Percentiles rank a stretch among this genome's conserved stretches.
phyloP scores from a whole-genome alignment of 1,140 invertebrate species.

The Penaeus vannamei region DNA sequence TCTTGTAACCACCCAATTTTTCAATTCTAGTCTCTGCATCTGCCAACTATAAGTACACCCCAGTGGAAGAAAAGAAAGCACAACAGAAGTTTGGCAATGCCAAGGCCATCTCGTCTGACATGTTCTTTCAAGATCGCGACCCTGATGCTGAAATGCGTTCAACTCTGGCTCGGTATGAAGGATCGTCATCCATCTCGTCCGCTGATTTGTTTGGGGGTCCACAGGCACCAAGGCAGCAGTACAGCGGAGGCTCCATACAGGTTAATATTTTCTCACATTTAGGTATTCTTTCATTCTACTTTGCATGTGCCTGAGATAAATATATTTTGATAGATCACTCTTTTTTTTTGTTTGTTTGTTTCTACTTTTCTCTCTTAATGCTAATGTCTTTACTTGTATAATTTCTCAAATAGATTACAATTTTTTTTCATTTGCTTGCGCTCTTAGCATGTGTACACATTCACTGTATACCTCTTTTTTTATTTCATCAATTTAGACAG shows the following conservation, averaged over 20 bases:
- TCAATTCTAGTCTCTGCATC: slow-evolving; percentile 62
- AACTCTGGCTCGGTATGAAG: slow-evolving; percentile 86
- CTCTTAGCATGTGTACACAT: too few relatives aligned
- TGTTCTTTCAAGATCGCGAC: slow-evolving; percentile 87
- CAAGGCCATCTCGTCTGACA: slow-evolving; percentile 97
- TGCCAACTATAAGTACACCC: slow-evolving; percentile 67
- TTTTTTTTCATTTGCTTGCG: too few relatives aligned
- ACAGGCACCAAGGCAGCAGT: slow-evolving; percentile 72
- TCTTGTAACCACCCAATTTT: not conserved
- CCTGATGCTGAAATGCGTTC: slow-evolving; percentile 69
- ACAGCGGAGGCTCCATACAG: slow-evolving; percentile 68
- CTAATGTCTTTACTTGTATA: too few relatives aligned
- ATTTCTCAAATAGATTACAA: too few relatives aligned
- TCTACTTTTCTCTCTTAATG: too few relatives aligned
- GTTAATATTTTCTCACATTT: not conserved
- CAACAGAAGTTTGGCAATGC: slow-evolving; percentile 96
- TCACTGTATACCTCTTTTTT: too few relatives aligned
- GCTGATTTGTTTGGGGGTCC: slow-evolving; percentile 91
- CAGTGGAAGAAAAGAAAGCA: slow-evolving; percentile 77
- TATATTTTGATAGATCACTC: too few relatives aligned
- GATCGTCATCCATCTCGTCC: slow-evolving; percentile 94
- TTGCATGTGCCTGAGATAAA: too few relatives aligned
- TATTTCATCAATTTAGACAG: too few relatives aligned
- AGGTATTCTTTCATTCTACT: too few relatives aligned
- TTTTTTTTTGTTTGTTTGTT: too few relatives aligned